phyloP scores from a whole-genome alignment of 2,113 vertebrate species.

The Seriola quinqueradiata region DNA sequence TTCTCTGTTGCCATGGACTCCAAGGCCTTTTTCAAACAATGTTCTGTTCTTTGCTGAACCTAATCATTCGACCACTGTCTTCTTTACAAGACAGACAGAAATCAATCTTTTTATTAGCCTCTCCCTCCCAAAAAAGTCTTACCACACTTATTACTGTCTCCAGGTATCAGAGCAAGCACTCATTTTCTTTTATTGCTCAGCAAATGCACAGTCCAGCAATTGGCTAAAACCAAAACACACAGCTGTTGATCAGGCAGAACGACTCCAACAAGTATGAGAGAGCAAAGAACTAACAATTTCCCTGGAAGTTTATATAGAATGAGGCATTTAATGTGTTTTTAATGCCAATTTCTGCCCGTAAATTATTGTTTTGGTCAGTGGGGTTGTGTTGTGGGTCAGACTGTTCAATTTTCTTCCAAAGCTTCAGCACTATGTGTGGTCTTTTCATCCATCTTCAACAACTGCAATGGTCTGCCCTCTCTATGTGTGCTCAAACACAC shows the following conservation, averaged over 20 bases:
- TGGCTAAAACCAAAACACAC: conserved; percentile 29
- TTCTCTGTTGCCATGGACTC: conserved; percentile 80
- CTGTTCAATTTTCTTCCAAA: conserved; percentile 43
- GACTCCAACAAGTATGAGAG: conserved; percentile 14
- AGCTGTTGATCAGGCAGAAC: conserved; percentile 20
- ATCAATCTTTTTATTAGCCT: conserved; percentile 57
- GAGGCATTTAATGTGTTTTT: conserved; percentile 19
- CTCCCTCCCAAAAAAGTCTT: background rate
- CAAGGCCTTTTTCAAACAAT: conserved; percentile 78
- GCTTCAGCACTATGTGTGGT: conserved; percentile 44
- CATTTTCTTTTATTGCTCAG: conserved; percentile 45
- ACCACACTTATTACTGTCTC: conserved; percentile 30
- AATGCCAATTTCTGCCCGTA: conserved; percentile 13
- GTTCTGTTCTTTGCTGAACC: conserved; percentile 79
- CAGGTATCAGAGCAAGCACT: conserved; percentile 34
- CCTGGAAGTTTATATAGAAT: background rate
- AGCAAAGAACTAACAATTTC: background rate
- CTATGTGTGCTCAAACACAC: conserved; percentile 41
- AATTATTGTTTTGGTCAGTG: conserved; percentile 2
- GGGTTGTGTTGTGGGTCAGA: conserved; percentile 44
- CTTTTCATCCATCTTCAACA: conserved; percentile 51
- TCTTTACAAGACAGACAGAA: conserved; percentile 59
- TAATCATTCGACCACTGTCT: conserved; percentile 69
- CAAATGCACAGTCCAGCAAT: background rate
- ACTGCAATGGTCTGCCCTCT: conserved; percentile 49